Evolutionary conservation across 2,888 invertebrate species (phyloP).

Genomic region (Philaethria dido): DNA sequence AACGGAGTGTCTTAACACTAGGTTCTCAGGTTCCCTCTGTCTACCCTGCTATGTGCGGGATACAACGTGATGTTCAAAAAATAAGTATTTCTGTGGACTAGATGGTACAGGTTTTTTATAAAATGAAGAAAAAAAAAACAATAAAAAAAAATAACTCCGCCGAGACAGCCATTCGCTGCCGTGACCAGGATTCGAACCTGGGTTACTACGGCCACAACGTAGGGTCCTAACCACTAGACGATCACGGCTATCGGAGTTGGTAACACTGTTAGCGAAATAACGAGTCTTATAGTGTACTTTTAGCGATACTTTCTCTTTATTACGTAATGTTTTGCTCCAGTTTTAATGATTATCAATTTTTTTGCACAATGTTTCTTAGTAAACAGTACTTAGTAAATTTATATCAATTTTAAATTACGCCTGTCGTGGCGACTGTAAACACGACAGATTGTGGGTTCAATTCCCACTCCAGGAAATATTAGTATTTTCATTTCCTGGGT

Average conservation of each 20-base stretch:
- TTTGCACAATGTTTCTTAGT: background rate
- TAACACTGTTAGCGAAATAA: constrained; percentile 15
- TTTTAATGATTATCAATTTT: background rate
- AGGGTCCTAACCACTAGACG: constrained; percentile 91
- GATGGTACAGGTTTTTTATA: too few relatives aligned
- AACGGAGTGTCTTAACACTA: too few relatives aligned
- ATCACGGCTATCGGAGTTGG: constrained; percentile 69
- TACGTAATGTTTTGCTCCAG: constrained; percentile 7
- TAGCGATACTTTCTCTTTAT: constrained; percentile 14
- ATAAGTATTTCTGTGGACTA: too few relatives aligned
- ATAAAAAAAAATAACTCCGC: constrained; percentile 4
- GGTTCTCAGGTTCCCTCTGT: too few relatives aligned
- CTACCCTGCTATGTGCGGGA: too few relatives aligned
- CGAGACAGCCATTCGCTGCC: constrained; percentile 53
- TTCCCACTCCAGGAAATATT: too few relatives aligned
- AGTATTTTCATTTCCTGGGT: too few relatives aligned
- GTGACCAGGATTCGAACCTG: constrained; percentile 88
- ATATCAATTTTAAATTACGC: background rate
- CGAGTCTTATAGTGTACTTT: constrained; percentile 3
- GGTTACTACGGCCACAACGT: constrained; percentile 91
- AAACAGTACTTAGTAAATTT: background rate
- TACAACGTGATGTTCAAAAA: too few relatives aligned
- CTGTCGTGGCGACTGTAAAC: background rate
- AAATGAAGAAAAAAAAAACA: background rate
- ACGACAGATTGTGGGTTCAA: too few relatives aligned